phyloP scores from a whole-genome alignment of 1,140 invertebrate genomes.

The Idris sp. region DNA sequence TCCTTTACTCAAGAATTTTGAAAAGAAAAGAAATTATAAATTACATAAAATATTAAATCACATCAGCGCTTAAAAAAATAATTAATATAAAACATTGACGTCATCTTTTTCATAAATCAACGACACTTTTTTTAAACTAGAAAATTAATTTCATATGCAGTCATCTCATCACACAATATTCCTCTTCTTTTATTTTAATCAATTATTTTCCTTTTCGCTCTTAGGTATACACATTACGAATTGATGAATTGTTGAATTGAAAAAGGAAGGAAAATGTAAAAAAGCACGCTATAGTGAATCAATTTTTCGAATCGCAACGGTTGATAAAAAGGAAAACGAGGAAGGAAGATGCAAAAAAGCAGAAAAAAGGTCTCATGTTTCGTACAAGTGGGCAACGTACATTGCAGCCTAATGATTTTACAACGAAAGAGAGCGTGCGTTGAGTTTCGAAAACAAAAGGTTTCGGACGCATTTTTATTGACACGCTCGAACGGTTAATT shows the following conservation, averaged over 20 bases:
- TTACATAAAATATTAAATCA: no score
- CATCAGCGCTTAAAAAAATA: no score
- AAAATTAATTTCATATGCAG: slow-evolving; percentile 8
- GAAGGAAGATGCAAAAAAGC: slow-evolving; percentile 7
- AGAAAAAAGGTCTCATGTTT: slow-evolving; percentile 38
- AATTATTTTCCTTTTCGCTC: neutral
- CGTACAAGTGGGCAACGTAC: slow-evolving; percentile 38
- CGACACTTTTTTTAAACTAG: no score
- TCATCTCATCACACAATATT: no score
- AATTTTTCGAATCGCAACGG: slow-evolving; percentile 21
- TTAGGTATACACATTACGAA: slow-evolving; percentile 33
- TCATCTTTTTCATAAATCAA: no score
- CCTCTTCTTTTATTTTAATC: no score
- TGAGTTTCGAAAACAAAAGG: slow-evolving; percentile 45
- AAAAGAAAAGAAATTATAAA: no score
- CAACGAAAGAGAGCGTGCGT: slow-evolving; percentile 22
- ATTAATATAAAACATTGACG: no score
- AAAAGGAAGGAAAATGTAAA: neutral
- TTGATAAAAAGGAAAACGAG: slow-evolving; percentile 10
- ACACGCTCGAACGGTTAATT: slow-evolving; percentile 46
- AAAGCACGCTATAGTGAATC: slow-evolving; percentile 13
- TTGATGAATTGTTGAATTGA: slow-evolving; percentile 30
- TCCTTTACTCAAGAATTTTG: no score
- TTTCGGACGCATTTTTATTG: slow-evolving; percentile 44
- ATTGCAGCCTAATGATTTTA: slow-evolving; percentile 42